Evolutionary conservation across 2,113 vertebrate species (phyloP), one percentile per base, ranked within the genome.

Genomic region (Sebastes schlegelii): DNA sequence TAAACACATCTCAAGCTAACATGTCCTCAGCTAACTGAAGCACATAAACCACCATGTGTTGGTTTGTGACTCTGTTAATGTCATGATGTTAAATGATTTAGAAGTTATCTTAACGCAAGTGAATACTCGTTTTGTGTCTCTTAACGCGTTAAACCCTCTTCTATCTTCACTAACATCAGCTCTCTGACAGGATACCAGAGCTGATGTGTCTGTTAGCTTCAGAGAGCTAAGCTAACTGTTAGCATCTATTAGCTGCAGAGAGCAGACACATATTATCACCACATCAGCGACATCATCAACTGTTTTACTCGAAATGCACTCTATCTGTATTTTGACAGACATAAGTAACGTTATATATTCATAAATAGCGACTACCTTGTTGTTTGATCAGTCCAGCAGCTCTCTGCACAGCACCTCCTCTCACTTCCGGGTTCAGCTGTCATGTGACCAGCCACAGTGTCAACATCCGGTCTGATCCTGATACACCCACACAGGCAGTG

Each of bases 381-480:
- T 69, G 26, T 26, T 82, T 70, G 43, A 5, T 77, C 63, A 64
- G 63, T 21, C 74, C 86, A 72, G 54, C 86, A 74, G 79, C 8
- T 42, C 73, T 65, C 5, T 4, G 78, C 49, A 10, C 62, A 77
- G 69, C 84, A 14, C 85, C 84, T 72, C 91, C 77, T 78, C 79
- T 62, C 42, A n/a, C 85, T 92, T 93, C 93, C 93, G 65, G 85
- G 64, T 85, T 80, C 3, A 11, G n/a, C 1, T 4, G 81, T 92
- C 93, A 94, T 4, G 84, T 92, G 91, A 78, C 26, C 65, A 60
- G 12, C 2, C n/a, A 65, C 65, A 10, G 8, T n/a, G 61, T 48
- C 78, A 77, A 64, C 60, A 70, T 69, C 62, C 49, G 12, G 11
- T 10, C 11, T 55, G 58, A n/a, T 23, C 40, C 70, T 9, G 26